A percentile compares a stretch with the other conserved stretches of the same genome.
Conservation (phyloP, 53 echinoderm and acorn worm species). For the Henricia sp. region DNA sequence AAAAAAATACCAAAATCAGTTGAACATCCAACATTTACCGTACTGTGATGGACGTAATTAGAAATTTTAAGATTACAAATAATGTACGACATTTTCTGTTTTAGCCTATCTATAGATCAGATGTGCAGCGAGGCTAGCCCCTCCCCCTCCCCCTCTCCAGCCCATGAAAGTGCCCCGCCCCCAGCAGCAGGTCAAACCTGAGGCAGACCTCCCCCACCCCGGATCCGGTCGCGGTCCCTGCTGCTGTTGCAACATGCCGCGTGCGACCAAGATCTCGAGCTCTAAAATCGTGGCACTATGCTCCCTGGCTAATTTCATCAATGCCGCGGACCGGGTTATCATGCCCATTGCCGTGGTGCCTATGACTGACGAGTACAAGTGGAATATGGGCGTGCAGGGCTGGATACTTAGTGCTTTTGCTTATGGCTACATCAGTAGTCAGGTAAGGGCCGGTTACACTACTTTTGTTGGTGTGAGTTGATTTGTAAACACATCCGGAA, state of each 20-base stretch:
- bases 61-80: too few species aligned
- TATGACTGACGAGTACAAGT: slow-evolving; percentile 87
- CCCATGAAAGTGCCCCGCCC: slow-evolving; percentile 39
- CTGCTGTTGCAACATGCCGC: slow-evolving; percentile 20
- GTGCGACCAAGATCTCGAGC: slow-evolving; percentile 53
- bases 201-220: background rate
- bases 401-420: slow-evolving; percentile 98
- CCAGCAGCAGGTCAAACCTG: slow-evolving; percentile 25
- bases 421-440: slow-evolving; percentile 98
- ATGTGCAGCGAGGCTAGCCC: too few species aligned
- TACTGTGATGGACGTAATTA: too few species aligned
- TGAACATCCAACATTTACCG: too few species aligned
- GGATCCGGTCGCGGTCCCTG: background rate
- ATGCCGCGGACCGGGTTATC: slow-evolving; percentile 97
- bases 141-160: background rate
- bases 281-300: slow-evolving; percentile 90
- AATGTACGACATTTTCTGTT: too few species aligned
- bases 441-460: too few species aligned
- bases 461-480: too few species aligned
- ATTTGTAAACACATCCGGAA: too few species aligned
- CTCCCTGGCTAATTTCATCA: slow-evolving; percentile 96
- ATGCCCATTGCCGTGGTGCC: slow-evolving; percentile 98
- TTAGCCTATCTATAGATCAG: too few species aligned
- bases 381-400: slow-evolving; percentile 89
- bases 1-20: too few species aligned